phyloP scores from a whole-genome alignment of 92 coral and sea anemone genomes.

The Porites rus region DNA sequence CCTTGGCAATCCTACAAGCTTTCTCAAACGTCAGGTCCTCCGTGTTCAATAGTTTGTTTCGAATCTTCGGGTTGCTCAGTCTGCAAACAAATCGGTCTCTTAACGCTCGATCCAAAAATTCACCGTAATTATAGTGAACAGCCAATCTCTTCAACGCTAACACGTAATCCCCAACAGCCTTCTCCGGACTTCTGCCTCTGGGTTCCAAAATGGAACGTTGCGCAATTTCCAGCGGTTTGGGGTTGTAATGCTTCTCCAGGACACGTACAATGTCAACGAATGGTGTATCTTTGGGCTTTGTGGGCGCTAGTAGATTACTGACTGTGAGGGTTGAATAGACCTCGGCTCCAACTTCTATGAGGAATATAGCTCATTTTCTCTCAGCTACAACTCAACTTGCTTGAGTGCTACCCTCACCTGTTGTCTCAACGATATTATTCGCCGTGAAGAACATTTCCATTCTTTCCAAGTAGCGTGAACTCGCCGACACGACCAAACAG shows the following conservation, averaged over 20 bases:
- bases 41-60: conserved; percentile 42
- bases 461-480: neutral
- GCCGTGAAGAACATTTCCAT: conserved; percentile 63
- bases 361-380: conserved; percentile 58
- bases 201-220: conserved; percentile 56
- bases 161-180: conserved; percentile 50
- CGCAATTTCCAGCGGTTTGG: conserved; percentile 51
- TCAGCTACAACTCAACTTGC: conserved; percentile 37
- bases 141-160: conserved; percentile 69
- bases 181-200: conserved; percentile 48
- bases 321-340: conserved; percentile 47
- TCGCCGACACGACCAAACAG: neutral
- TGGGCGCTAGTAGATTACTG: conserved; percentile 55
- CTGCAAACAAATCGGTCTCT: conserved; percentile 66
- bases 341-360: conserved; percentile 67
- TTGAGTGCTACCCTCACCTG: conserved; percentile 49
- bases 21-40: neutral
- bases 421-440: conserved; percentile 50
- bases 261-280: conserved; percentile 33
- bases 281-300: conserved; percentile 52
- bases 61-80: conserved; percentile 12
- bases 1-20: conserved; percentile 29
- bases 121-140: conserved; percentile 65
- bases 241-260: conserved; percentile 46
- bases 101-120: conserved; percentile 46